Percentiles rank a stretch among this genome's conserved stretches.
phyloP scores from a whole-genome alignment of 2,888 invertebrate genomes.

The Drosophila engyochracea region DNA sequence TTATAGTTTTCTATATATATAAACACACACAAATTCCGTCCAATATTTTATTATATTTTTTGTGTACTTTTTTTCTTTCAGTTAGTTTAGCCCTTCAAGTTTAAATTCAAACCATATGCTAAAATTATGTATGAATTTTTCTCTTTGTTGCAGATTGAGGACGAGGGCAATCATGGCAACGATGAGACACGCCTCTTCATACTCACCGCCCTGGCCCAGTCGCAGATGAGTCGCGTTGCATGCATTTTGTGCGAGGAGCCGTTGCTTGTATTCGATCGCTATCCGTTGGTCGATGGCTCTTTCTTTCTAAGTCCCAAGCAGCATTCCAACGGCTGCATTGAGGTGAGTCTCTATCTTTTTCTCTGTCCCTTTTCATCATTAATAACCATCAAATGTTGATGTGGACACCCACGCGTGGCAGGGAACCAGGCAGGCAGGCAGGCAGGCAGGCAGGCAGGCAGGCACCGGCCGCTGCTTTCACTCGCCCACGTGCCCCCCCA shows the following conservation, averaged over 20 bases:
- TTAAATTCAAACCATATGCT: constrained; percentile 26
- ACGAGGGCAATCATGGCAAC: constrained; percentile 99
- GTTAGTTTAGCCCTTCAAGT: constrained; percentile 8
- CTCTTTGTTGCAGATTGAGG: constrained; percentile 93
- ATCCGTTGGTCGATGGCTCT: constrained; percentile 98
- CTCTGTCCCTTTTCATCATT: constrained; percentile 56
- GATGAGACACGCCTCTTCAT: constrained; percentile 99
- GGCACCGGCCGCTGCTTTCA: constrained; percentile 69
- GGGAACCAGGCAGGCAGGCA: background rate
- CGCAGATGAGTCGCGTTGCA: constrained; percentile 93
- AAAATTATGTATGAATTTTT: constrained; percentile 54
- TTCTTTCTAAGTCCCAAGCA: constrained; percentile 98
- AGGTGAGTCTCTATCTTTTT: constrained; percentile 87
- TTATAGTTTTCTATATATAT: constrained; percentile 38
- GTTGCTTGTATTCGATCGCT: constrained; percentile 97
- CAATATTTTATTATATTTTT: constrained; percentile 41
- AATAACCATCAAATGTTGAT: constrained; percentile 63
- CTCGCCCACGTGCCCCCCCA: constrained; percentile 64
- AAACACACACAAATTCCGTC: constrained; percentile 29
- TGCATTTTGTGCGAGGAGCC: constrained; percentile 95
- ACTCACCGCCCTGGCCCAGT: constrained; percentile 96
- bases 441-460: background rate
- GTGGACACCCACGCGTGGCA: constrained; percentile 55
- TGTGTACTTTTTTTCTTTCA: background rate
- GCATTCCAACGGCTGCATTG: constrained; percentile 94